A percentile compares a stretch with the other conserved stretches of the same genome.
Evolutionary conservation across 2,888 invertebrate species (phyloP).

Genomic region (Eupithecia abbreviata): DNA sequence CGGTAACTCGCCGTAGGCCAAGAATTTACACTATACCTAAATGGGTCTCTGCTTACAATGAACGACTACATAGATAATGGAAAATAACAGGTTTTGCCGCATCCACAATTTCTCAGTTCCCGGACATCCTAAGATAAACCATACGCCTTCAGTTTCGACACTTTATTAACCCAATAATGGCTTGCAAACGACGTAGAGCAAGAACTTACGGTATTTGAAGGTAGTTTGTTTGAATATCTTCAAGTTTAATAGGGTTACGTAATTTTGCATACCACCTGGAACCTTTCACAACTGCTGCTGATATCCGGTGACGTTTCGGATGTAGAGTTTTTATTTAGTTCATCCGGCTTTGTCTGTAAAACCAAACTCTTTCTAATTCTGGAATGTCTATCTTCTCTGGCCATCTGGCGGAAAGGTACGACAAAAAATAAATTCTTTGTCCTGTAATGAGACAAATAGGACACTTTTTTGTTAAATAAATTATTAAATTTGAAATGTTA

Average conservation of each 20-base stretch:
- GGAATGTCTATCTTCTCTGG: neutral
- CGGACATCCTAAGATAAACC: slow-evolving; percentile 26
- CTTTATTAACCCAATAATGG: slow-evolving; percentile 49
- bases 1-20: neutral
- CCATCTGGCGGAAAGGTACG: neutral
- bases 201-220: slow-evolving; percentile 39
- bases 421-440: neutral
- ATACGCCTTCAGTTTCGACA: slow-evolving; percentile 45
- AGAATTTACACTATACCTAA: neutral
- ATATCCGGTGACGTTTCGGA: neutral
- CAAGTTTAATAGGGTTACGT: slow-evolving; percentile 7
- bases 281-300: neutral
- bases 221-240: slow-evolving; percentile 11
- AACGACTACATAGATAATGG: neutral
- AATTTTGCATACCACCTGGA: neutral
- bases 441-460: no score
- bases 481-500: no score
- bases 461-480: no score
- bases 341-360: neutral
- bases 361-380: neutral
- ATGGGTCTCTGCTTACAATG: neutral
- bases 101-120: slow-evolving; percentile 23
- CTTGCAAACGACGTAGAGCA: slow-evolving; percentile 38
- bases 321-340: neutral
- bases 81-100: slow-evolving; percentile 10